Base-by-base conservation (phyloP, 2,113 vertebrate genomes). In the Melanostigma gelatinosum region DNA sequence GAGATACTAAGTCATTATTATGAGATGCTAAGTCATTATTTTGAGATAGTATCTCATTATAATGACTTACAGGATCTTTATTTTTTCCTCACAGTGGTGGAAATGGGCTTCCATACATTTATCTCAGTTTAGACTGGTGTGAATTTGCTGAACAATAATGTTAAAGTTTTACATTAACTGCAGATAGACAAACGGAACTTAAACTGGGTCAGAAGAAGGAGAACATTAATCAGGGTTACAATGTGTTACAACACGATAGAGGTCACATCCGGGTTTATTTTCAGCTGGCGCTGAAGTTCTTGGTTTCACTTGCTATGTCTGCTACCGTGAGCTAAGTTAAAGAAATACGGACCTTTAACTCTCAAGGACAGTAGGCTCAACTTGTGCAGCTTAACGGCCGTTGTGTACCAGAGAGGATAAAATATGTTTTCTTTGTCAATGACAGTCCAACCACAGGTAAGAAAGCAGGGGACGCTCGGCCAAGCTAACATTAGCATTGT, bases 391-490 rank as follows among this genome's bases (percentile, higher is more conserved):
- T 38, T 40, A 4, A 8, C 74, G 6, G 11, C 20, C 2, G 27
- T 29, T 6, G 69, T 2, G 3, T 8, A 9, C 50, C 20, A n/a
- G 48, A 9, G n/a, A 70, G 7, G 50, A 6, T n/a, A 64, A 6
- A 69, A 27, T 3, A 95, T 95, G 94, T 93, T 94, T 82, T 94
- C 91, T 13, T 34, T 94, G 32, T 69, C 67, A 16, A 69, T 38
- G 80, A 85, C 85, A 8, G 86, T 92, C 34, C 94, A 95, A 50
- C 93, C 94, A 3, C 94, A 95, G 94, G 94, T 95, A 88, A 78
- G 91, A 75, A 20, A 44, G 6, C 50, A 8, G 18, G 55, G 69
- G 9, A 9, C 9, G 1, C 67, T 0, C 72, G 73, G 66, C 80
- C 72, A 3, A 75, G 78, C 71, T 89, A 87, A 60, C 44, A 10